Conservation (phyloP, 2,797 vertebrate species). For the Scolopax rusticola region DNA sequence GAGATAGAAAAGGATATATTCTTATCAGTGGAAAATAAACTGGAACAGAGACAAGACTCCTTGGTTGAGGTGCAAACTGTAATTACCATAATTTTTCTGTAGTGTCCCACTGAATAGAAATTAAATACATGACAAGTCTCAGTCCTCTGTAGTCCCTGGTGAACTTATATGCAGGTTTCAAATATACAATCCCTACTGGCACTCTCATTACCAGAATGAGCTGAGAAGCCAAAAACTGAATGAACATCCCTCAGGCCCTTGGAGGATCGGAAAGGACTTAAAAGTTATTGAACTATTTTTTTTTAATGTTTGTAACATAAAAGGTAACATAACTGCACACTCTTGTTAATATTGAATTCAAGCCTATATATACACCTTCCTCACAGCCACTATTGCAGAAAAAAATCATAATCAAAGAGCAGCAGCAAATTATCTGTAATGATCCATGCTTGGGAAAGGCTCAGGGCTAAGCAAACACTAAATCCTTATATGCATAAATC, state of each 20-base stretch:
- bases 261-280: background rate
- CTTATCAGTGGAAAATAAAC: conserved; percentile 5
- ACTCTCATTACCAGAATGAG: background rate
- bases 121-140: background rate
- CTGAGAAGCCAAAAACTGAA: background rate
- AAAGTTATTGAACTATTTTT: background rate
- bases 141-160: background rate
- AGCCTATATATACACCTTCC: background rate
- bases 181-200: background rate
- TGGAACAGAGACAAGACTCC: background rate
- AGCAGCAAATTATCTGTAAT: background rate
- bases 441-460: background rate
- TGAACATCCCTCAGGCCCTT: background rate
- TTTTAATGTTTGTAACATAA: background rate
- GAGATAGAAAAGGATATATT: background rate
- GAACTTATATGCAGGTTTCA: background rate
- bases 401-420: conserved; percentile 4
- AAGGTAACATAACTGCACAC: background rate
- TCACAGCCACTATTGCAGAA: background rate
- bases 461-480: background rate
- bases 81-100: background rate
- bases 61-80: background rate
- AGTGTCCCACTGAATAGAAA: background rate
- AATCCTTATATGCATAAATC: background rate
- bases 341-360: background rate